Evolutionary conservation across 1,140 invertebrate species (phyloP).

Genomic region (Drosophila suzukii): DNA sequence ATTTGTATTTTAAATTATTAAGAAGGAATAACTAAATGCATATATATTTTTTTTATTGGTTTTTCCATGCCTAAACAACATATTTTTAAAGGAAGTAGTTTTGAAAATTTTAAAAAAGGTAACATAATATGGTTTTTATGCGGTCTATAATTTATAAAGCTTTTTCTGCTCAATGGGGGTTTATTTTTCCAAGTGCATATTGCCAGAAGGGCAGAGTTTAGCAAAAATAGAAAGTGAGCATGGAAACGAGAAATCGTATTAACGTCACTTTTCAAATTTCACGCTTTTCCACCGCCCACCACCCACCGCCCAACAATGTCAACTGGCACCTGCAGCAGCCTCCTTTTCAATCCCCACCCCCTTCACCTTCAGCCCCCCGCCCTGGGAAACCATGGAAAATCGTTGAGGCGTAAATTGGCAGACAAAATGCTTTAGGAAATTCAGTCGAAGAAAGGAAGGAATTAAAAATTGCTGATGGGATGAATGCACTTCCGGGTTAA

Average conservation of each 20-base stretch:
- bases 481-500: conserved; percentile 28
- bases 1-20: too few relatives aligned
- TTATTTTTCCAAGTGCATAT: conserved; percentile 11
- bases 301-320: conserved; percentile 2
- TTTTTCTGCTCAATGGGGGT: background rate
- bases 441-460: conserved; percentile 9
- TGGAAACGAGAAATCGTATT: conserved; percentile 62
- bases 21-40: too few relatives aligned
- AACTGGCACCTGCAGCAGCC: conserved; percentile 22
- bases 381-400: conserved; percentile 20
- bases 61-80: too few relatives aligned
- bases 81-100: too few relatives aligned
- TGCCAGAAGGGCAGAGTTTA: background rate
- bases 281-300: conserved; percentile 42
- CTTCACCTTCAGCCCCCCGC: background rate
- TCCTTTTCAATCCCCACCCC: background rate
- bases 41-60: too few relatives aligned
- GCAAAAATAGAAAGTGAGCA: background rate
- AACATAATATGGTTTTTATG: background rate
- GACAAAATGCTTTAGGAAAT: conserved; percentile 41
- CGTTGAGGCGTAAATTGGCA: conserved; percentile 56
- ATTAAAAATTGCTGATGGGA: conserved; percentile 11
- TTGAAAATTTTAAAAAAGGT: background rate
- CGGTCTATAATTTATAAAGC: background rate
- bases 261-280: conserved; percentile 78